Evolutionary conservation across 1,140 invertebrate species (phyloP), one percentile per base, ranked within the genome.

Genomic region (Kradibia gibbosae): DNA sequence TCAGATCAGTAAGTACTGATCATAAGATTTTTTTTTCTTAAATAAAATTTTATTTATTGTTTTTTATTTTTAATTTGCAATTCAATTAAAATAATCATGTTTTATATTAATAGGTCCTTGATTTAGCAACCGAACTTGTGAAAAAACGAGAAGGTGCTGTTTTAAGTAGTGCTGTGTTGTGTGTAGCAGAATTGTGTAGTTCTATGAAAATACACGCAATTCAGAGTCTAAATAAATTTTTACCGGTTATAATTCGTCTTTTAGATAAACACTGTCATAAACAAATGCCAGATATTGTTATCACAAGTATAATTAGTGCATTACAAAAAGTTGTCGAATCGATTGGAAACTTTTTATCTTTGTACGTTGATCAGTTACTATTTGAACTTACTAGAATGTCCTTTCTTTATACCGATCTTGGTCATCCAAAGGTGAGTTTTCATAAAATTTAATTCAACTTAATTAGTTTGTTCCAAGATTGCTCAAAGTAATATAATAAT

Each of bases 281-380:
- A 85, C 88, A 91, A 83, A 83, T 84, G 13, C 90, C 91, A 3
- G 88, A 90, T 80, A 83, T 90, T 7, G 89, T 94, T 4, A 89
- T 92, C 39, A 83, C 94, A 10, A 93, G 94, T 86, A 93, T 95
- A 15, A 92, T 97, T 0, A 96, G 95, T 22, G 93, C 95, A 0
- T 88, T 97, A 28, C 94, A 95, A 77, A 97, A 96, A 88, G 94
- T 98, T 34, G 92, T 98, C 1, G 95, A 97, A 85, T 95, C 94
- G 31, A 86, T 98, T 34, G 94, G 95, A 0, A 90, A 95, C 5
- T 97, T 98, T 86, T 88, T 98, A 34, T 97, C 96, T 83, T 94
- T 96, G 0, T 98, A 97, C 89, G 89, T 98, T 45, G 93, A 95
- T 79, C 94, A 95, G 83, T 93, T 98, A 42, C 86, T 98, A 1